Percentiles rank a stretch among this genome's conserved stretches.
phyloP scores from a whole-genome alignment of 2,888 invertebrate species.

The Ormia ochracea region DNA sequence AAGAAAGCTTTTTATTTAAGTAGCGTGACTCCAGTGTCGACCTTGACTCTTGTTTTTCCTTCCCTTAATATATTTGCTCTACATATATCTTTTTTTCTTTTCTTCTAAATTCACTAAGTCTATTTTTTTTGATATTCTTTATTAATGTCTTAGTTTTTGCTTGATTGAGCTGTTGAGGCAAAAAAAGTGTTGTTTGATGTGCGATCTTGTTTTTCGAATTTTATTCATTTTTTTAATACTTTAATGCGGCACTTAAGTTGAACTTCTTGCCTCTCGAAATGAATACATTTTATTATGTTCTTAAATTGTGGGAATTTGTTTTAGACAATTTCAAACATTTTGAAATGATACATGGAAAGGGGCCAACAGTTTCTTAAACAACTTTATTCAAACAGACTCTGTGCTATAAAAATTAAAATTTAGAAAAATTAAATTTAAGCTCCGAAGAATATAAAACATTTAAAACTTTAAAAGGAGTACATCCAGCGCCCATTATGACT shows the following conservation, averaged over 20 bases:
- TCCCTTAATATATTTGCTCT: slow-evolving; percentile 45
- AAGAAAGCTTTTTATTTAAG: background rate
- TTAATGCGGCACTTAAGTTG: slow-evolving; percentile 25
- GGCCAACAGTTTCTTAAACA: background rate
- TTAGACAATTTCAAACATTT: slow-evolving; percentile 6
- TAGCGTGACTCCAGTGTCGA: background rate
- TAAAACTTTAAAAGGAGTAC: too few relatives aligned
- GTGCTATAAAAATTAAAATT: too few relatives aligned
- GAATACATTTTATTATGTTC: slow-evolving; percentile 39
- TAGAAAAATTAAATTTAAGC: too few relatives aligned
- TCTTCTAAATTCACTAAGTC: slow-evolving; percentile 21
- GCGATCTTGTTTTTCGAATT: slow-evolving; percentile 6
- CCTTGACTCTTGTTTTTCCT: background rate
- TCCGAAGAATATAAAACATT: too few relatives aligned
- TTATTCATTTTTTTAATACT: slow-evolving; percentile 1
- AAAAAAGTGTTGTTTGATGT: slow-evolving; percentile 31
- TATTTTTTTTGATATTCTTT: background rate
- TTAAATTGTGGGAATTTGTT: slow-evolving; percentile 23
- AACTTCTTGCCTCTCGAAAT: slow-evolving; percentile 15
- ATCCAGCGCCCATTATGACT: too few relatives aligned
- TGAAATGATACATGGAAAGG: background rate
- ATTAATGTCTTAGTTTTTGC: background rate
- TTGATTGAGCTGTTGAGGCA: slow-evolving; percentile 28
- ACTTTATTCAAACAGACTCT: too few relatives aligned
- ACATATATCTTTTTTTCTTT: too few relatives aligned